Base-by-base conservation (phyloP, 2,113 vertebrate species). In the Bucco capensis region DNA sequence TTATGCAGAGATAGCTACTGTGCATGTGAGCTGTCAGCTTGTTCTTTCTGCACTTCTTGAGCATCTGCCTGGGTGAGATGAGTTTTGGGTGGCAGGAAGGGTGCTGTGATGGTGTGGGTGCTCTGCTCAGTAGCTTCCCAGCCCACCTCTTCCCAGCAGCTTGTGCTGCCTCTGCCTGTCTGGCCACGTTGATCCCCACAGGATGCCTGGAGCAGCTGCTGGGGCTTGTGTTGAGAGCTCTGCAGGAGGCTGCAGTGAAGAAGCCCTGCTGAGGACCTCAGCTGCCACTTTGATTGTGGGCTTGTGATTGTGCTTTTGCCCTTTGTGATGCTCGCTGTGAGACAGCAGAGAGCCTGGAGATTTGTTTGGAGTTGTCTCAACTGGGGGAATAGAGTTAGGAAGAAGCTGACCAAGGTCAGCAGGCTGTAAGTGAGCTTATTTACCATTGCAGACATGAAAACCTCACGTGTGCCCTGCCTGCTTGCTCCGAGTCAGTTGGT, bases 251-350 rank as follows among this genome's bases (percentile, higher is more conserved):
- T 18, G 5, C 81, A 72, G 93, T 79, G 97, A n/a, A n/a, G n/a
- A n/a, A 78, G 85, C 58, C n/a, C 97, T 1, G 51, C 96, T 91
- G 96, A 96, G 96, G 96, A 97, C 93, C 89, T 97, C 86, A 89
- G 86, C 96, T 96, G 95, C 95, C 90, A 91, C 97, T 94, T 97
- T 89, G 97, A 98, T 97, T 97, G 97, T 49, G 81, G 92, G 93
- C 96, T 96, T 93, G 97, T 88, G 97, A 98, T 97, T 97, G 97
- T 54, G 83, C 93, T 93, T 96, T 96, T 78, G 95, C 96, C 83
- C 80, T 98, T 96, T 97, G 97, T 84, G 86, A 97, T 97, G 97
- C 97, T 91, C 93, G 92, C 96, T 97, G 97, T 75, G 97, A 97
- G 95, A 93, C 89, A 12, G 88, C 89, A 6, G 93, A 97, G 95